Evolutionary conservation across 2,888 invertebrate genomes (phyloP).

Genomic region (Netelia fuscicornis): DNA sequence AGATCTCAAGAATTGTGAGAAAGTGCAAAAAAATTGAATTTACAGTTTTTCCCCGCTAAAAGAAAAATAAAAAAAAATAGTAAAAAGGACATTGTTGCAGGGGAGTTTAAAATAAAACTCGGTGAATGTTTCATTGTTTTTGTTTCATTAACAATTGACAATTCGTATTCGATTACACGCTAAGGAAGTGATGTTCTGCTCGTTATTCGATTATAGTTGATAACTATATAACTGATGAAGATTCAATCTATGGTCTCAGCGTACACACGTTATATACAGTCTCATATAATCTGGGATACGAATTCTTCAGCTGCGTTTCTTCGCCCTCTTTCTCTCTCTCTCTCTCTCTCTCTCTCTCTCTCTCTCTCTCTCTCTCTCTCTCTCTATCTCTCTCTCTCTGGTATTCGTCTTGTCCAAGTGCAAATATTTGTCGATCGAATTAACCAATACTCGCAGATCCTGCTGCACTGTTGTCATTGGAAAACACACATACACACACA

Average conservation of each 20-base stretch:
- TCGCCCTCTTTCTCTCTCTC: constrained; percentile 35
- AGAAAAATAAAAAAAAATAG: too few species aligned
- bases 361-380: constrained; percentile 17
- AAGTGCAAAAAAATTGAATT: too few species aligned
- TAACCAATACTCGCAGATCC: constrained; percentile 15
- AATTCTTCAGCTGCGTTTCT: constrained; percentile 13
- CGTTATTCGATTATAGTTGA: not conserved
- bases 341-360: constrained; percentile 32
- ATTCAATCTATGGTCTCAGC: not conserved
- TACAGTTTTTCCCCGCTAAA: too few species aligned
- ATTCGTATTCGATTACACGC: not conserved
- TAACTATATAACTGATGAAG: not conserved
- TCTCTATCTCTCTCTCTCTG: constrained; percentile 22
- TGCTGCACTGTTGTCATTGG: not conserved
- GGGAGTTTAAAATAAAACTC: too few species aligned
- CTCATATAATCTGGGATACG: not conserved
- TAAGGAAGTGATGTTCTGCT: not conserved
- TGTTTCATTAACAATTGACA: not conserved
- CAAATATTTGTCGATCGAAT: constrained; percentile 53
- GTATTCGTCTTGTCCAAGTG: constrained; percentile 8
- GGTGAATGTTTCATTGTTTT: too few species aligned
- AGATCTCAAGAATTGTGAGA: too few species aligned
- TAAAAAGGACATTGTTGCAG: too few species aligned
- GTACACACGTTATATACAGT: not conserved
- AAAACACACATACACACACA: not conserved